These are phyloP conservation scores for Myotis daubentonii DNA, from an alignment of 2,797 vertebrate species.

Conservation along the genomic window DNA sequence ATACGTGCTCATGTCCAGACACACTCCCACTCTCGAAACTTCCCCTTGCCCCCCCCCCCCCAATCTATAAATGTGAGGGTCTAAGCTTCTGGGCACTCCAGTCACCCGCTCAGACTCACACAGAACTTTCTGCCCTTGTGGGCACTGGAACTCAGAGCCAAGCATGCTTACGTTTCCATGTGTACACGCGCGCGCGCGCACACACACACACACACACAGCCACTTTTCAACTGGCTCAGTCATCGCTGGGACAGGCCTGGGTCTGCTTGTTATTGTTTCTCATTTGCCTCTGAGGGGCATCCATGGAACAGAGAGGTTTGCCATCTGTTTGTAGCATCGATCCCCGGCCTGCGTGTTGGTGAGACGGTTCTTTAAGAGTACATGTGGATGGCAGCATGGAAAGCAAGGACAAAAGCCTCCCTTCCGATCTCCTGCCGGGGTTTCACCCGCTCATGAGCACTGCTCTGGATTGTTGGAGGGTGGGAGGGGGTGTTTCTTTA, in stretches of 20 bases:
- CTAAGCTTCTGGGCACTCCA: not conserved
- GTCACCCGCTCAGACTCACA: not conserved
- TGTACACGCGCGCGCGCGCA: not conserved
- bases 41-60: not conserved
- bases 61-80: not conserved
- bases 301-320: conserved; percentile 62
- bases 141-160: not conserved
- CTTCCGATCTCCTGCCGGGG: conserved; percentile 73
- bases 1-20: not conserved
- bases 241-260: not conserved
- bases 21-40: not conserved
- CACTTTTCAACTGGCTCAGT: not conserved
- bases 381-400: conserved; percentile 74
- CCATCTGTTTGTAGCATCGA: conserved; percentile 56
- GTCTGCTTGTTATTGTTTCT: conserved; percentile 68
- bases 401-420: conserved; percentile 75
- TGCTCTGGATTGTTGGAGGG: conserved; percentile 71
- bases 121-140: not conserved
- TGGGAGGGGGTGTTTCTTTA: conserved; percentile 75
- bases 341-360: not conserved
- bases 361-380: conserved; percentile 70
- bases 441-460: conserved; percentile 75
- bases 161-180: not conserved
- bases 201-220: not conserved
- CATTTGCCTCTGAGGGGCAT: conserved; percentile 49